Evolutionary conservation across 2,113 vertebrate genomes (phyloP), one percentile per base, ranked within the genome.

Genomic region (Dicerorhinus sumatrensis): DNA sequence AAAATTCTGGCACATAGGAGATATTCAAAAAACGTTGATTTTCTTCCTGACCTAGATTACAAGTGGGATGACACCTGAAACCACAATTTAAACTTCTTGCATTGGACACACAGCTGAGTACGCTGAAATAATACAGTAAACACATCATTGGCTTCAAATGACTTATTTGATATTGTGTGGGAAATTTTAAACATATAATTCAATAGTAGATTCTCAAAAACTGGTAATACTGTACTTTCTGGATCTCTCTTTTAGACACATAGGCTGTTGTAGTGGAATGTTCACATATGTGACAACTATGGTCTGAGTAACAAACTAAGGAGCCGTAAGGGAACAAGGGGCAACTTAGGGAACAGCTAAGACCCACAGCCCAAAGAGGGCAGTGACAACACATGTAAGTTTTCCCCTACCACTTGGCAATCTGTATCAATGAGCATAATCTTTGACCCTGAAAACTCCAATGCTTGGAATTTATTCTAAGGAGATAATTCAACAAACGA

Each of bases 201-300:
- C 76, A 72, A 21, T 39, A 75, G 48, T 39, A 69, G 17, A 25
- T 75, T 94, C 82, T 79, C 39, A 67, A 77, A 72, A 67, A 80
- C 18, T 73, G 67, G 11, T 46, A 82, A 72, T n/a, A 67, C 17
- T 65, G 4, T 65, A 60, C 5, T 80, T 51, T 10, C 4, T 91
- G 69, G 60, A 73, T 70, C n/a, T 85, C n/a, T 87, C 54, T 93
- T 92, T 80, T 46, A 94, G 17, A 91, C 60, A 56, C 23, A 39
- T 6, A 62, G 48, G 33, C 56, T 9, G 3, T 56, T 6, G 11
- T 25, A 46, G 17, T 31, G 27, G 3, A 92, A 92, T 80, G 72
- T 42, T 94, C 72, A 72, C 29, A 65, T 51, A 73, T 36, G 29
- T 85, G 42, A 80, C 60, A 89, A 76, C 56, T 62, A 60, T 20